Conservation (phyloP, 2,888 invertebrate genomes). For the Drosophila yooni region DNA sequence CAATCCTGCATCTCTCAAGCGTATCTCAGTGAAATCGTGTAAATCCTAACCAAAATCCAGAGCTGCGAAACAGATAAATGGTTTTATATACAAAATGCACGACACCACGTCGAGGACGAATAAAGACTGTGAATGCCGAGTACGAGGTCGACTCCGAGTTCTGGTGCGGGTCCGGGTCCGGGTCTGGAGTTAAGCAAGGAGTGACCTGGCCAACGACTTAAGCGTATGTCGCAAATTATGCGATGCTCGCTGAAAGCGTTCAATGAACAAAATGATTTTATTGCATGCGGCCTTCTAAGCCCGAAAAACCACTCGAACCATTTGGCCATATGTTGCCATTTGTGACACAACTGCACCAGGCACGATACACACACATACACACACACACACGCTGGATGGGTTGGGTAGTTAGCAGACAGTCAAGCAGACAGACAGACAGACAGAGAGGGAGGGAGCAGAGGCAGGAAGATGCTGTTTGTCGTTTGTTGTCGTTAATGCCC, state of each 20-base stretch:
- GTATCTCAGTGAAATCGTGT: conserved; percentile 1
- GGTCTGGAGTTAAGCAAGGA: conserved; percentile 8
- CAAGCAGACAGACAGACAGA: conserved; percentile 15
- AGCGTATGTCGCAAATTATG: conserved; percentile 79
- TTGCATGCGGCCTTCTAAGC: conserved; percentile 66
- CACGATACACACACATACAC: conserved; percentile 37
- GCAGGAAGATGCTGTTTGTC: conserved; percentile 62
- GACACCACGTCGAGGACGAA: conserved; percentile 30
- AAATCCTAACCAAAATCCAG: conserved; percentile 46
- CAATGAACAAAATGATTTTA: conserved; percentile 83
- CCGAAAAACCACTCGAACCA: conserved; percentile 65
- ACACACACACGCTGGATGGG: conserved; percentile 20
- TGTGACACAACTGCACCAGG: conserved; percentile 69
- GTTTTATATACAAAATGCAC: conserved; percentile 67
- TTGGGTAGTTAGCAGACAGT: conserved; percentile 28
- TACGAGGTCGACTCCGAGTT: background rate
- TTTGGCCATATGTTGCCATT: conserved; percentile 82
- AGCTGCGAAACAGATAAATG: conserved; percentile 77
- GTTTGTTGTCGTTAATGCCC: conserved; percentile 80
- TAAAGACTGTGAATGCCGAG: background rate
- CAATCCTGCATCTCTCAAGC: background rate
- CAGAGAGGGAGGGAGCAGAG: conserved; percentile 6
- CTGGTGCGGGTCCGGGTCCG: background rate
- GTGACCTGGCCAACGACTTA: conserved; percentile 60
- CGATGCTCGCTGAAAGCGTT: conserved; percentile 59